Percentiles rank a stretch among this genome's conserved stretches.
Conservation (phyloP, 2,797 vertebrate species). For the Clarias fuscus region DNA sequence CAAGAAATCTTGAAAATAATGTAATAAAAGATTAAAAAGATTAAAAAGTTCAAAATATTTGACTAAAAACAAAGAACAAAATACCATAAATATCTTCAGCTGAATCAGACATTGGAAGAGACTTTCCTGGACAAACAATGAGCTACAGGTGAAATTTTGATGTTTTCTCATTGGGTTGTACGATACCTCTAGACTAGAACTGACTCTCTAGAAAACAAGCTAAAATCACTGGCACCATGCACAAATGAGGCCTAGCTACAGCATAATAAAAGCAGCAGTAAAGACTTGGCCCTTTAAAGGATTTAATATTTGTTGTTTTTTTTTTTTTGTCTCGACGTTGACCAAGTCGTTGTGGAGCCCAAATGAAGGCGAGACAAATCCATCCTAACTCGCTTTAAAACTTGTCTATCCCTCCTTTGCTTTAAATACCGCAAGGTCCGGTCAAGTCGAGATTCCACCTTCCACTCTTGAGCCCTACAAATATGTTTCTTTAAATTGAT, state of each 20-base stretch:
- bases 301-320: not conserved
- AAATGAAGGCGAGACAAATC: not conserved
- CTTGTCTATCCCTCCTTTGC: not conserved
- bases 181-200: not conserved
- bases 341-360: too few relatives aligned
- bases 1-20: not conserved
- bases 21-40: not conserved
- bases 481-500: not conserved
- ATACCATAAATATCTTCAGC: not conserved
- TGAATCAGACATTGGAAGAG: not conserved
- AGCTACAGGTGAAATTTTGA: not conserved
- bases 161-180: not conserved
- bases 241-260: not conserved
- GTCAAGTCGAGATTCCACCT: not conserved
- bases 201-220: not conserved
- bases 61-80: not conserved
- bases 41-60: not conserved
- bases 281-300: not conserved
- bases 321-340: not conserved
- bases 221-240: not conserved
- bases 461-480: not conserved
- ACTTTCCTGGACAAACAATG: not conserved
- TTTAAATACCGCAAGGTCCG: not conserved
- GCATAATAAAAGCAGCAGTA: not conserved
- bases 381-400: not conserved